phyloP scores from a whole-genome alignment of 2,113 vertebrate genomes.

The Paraplagusia blochii region DNA sequence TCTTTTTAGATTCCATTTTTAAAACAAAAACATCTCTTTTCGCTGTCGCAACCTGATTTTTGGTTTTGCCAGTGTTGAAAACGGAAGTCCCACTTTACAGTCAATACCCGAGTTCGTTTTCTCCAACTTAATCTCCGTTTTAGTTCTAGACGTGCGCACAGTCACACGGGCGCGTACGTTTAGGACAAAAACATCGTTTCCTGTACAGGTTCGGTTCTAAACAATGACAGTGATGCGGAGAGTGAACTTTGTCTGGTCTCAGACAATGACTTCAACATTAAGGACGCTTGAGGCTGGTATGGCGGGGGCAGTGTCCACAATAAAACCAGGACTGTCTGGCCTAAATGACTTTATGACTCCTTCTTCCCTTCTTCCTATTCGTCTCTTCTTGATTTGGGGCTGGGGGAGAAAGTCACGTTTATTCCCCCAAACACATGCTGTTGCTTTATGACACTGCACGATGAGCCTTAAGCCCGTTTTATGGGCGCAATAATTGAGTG shows the following conservation, averaged over 20 bases:
- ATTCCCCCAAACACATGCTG: constrained; percentile 72
- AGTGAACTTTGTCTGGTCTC: constrained; percentile 42
- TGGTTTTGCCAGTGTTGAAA: no score
- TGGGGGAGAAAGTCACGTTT: constrained; percentile 72
- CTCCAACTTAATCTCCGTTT: no score
- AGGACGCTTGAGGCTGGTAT: constrained; percentile 42
- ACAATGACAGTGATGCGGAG: neutral
- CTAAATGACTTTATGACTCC: constrained; percentile 64
- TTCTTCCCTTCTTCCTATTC: constrained; percentile 2
- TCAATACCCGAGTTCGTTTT: no score
- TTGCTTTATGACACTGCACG: constrained; percentile 72
- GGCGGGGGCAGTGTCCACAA: constrained; percentile 54
- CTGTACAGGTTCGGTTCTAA: no score
- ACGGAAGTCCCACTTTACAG: no score
- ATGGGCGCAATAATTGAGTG: constrained; percentile 58
- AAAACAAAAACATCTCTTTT: no score
- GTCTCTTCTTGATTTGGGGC: constrained; percentile 9
- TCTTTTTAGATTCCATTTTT: no score
- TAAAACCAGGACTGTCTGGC: constrained; percentile 70
- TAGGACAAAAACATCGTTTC: no score
- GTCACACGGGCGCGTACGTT: no score
- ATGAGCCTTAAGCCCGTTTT: constrained; percentile 42
- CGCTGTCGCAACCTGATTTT: no score
- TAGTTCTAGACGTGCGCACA: no score
- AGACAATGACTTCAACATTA: constrained; percentile 70